A percentile compares a stretch with the other conserved stretches of the same genome.
These are phyloP conservation scores for Thymallus thymallus DNA, from an alignment of 2,113 vertebrate species.

Conservation along the genomic window DNA sequence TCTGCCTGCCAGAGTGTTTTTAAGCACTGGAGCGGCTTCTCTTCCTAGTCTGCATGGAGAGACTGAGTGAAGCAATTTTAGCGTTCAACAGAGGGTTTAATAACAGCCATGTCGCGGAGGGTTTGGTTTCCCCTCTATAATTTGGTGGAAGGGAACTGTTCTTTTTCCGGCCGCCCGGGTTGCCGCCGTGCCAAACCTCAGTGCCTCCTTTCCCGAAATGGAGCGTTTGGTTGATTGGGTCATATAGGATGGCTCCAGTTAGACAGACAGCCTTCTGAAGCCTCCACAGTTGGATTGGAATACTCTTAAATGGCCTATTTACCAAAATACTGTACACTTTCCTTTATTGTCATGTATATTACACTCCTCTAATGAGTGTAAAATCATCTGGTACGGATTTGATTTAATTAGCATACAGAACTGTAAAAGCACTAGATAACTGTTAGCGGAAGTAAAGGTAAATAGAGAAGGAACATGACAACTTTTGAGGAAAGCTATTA, in stretches of 20 bases:
- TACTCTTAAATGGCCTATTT: not conserved
- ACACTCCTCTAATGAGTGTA: no score
- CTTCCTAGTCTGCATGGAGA: constrained; percentile 8
- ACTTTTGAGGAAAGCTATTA: constrained; percentile 26
- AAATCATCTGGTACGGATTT: no score
- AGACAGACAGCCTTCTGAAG: not conserved
- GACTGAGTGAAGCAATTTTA: constrained; percentile 43
- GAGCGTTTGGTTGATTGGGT: not conserved
- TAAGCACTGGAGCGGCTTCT: not conserved
- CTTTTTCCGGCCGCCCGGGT: constrained; percentile 46
- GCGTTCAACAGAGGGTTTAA: constrained; percentile 60
- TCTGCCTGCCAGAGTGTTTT: not conserved
- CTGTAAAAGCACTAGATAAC: no score
- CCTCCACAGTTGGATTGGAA: not conserved
- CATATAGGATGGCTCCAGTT: not conserved
- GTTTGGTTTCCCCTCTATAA: constrained; percentile 55
- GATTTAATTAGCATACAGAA: no score
- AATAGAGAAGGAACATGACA: no score
- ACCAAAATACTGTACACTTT: not conserved
- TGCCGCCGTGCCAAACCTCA: constrained; percentile 46
- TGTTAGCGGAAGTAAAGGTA: constrained; percentile 30
- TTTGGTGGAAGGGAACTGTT: constrained; percentile 57
- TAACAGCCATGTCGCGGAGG: constrained; percentile 43
- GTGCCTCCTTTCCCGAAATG: constrained; percentile 39
- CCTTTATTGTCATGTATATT: no score